These are phyloP conservation scores for Temnothorax curvispinosus DNA, from an alignment of 1,140 invertebrate genomes.

Conservation along the genomic window DNA sequence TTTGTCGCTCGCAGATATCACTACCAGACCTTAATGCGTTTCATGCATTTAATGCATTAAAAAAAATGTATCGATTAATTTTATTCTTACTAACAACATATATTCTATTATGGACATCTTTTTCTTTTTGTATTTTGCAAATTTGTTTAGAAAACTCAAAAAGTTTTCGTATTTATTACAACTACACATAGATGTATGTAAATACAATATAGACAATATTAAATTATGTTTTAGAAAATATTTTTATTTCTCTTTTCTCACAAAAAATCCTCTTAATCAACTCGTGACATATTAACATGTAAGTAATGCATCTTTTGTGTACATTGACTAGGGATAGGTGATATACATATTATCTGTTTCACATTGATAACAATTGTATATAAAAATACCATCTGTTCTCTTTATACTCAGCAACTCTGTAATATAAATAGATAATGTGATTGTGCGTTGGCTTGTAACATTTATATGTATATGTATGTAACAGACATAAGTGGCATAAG, in stretches of 20 bases:
- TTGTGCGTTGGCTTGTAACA: constrained; percentile 74
- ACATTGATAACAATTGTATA: constrained; percentile 82
- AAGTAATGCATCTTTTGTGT: constrained; percentile 79
- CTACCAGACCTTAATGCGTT: neutral
- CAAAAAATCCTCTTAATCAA: constrained; percentile 58
- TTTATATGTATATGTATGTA: constrained; percentile 46
- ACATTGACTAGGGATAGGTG: constrained; percentile 83
- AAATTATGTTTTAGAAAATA: constrained; percentile 80
- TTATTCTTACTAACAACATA: neutral
- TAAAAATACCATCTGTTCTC: constrained; percentile 82
- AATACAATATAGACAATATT: constrained; percentile 54
- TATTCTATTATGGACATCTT: neutral
- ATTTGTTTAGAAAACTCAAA: neutral
- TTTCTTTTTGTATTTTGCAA: neutral
- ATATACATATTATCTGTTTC: constrained; percentile 77
- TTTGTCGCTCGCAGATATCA: neutral
- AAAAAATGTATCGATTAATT: neutral
- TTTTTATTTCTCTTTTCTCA: constrained; percentile 69
- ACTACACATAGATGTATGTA: neutral
- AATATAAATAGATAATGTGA: constrained; percentile 63
- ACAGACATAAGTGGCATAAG: constrained; percentile 64
- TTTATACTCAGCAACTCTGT: constrained; percentile 60
- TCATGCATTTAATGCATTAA: neutral
- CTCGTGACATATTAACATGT: constrained; percentile 75
- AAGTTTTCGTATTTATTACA: neutral